Evolutionary conservation across 1,140 invertebrate genomes (phyloP).

Genomic region (Drosophila tani): DNA sequence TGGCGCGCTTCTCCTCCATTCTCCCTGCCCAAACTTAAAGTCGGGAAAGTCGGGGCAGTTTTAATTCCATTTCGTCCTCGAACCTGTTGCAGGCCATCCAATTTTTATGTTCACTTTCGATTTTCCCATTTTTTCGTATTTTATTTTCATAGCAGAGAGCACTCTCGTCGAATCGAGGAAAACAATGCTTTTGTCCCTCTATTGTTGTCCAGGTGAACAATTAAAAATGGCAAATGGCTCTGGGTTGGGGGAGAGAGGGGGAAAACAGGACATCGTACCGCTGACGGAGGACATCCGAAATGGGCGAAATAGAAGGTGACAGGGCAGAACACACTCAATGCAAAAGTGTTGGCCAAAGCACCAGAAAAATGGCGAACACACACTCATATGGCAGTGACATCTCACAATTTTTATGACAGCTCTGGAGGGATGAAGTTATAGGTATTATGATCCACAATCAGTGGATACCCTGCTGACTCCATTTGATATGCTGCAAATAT

Average conservation of each 20-base stretch:
- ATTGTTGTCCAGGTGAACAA: constrained; percentile 68
- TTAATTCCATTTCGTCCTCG: constrained; percentile 16
- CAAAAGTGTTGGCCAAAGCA: constrained; percentile 25
- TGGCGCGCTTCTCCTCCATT: not conserved
- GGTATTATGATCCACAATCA: not conserved
- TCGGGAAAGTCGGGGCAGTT: not conserved
- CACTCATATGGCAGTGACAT: constrained; percentile 61
- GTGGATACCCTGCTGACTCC: constrained; percentile 12
- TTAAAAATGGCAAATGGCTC: constrained; percentile 73
- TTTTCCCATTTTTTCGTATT: not conserved
- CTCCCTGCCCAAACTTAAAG: constrained; percentile 8
- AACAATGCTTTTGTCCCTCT: constrained; percentile 29
- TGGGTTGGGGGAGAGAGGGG: not conserved
- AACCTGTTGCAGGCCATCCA: constrained; percentile 58
- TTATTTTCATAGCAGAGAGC: constrained; percentile 9
- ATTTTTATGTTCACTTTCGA: constrained; percentile 32
- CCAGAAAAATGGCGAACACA: constrained; percentile 60
- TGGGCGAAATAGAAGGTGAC: constrained; percentile 47
- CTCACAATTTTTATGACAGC: constrained; percentile 77
- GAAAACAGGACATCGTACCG: not conserved
- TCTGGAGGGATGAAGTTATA: constrained; percentile 3
- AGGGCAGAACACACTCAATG: constrained; percentile 20
- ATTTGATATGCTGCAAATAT: not conserved
- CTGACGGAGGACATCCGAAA: constrained; percentile 11
- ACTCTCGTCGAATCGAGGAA: constrained; percentile 21